Conservation (phyloP, 2,113 vertebrate genomes). For the Syrrhaptes paradoxus region DNA sequence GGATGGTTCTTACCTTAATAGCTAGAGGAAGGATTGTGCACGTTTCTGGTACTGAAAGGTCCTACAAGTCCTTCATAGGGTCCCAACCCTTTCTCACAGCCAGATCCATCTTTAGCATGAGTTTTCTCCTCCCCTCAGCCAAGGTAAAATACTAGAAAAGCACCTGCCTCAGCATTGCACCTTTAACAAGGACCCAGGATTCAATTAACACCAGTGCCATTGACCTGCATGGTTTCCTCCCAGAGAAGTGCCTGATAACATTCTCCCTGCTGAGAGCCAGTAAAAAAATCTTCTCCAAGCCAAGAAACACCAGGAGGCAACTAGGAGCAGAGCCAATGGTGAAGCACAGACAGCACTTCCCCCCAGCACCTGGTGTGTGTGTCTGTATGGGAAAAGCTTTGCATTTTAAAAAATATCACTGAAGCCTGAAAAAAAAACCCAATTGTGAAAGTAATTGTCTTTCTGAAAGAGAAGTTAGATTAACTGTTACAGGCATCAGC, state of each 20-base stretch:
- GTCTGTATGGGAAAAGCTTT: background rate
- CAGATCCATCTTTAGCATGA: background rate
- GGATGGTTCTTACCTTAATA: background rate
- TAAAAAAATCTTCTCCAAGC: background rate
- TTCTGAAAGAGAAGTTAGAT: slow-evolving; percentile 47
- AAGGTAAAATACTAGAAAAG: background rate
- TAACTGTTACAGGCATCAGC: slow-evolving; percentile 25
- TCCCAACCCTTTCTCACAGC: background rate
- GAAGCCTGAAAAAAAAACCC: background rate
- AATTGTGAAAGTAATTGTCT: slow-evolving; percentile 22
- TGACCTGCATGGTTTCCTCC: background rate
- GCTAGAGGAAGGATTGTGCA: background rate
- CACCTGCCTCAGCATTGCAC: background rate
- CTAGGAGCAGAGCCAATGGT: background rate
- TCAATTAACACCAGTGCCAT: background rate
- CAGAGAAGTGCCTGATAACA: background rate
- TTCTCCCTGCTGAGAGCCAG: background rate
- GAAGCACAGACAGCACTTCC: background rate
- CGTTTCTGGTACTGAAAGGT: background rate
- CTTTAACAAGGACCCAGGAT: background rate
- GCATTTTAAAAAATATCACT: slow-evolving; percentile 9
- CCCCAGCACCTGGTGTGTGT: background rate
- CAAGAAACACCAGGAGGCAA: background rate
- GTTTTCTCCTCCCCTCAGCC: background rate
- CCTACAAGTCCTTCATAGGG: background rate